Percentiles rank a stretch among this genome's conserved stretches.
These are phyloP conservation scores for Eumeta japonica DNA, from an alignment of 1,140 invertebrate genomes.

Conservation along the genomic window DNA sequence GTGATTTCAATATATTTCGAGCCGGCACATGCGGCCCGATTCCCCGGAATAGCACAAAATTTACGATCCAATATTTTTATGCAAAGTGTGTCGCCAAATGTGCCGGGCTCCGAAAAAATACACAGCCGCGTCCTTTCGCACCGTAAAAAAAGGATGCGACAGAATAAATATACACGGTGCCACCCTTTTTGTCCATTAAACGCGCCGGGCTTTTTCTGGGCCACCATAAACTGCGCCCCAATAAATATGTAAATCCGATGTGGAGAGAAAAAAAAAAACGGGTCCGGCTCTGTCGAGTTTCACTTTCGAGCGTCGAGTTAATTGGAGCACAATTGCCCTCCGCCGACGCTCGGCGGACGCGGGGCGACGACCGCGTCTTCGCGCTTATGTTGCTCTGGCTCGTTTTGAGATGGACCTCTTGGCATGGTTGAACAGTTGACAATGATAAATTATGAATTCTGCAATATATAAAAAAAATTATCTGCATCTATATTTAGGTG, in stretches of 20 bases:
- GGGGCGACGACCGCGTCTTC: too few species aligned
- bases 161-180: slow-evolving; percentile 54
- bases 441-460: too few species aligned
- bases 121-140: slow-evolving; percentile 46
- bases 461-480: too few species aligned
- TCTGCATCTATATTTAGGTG: too few species aligned
- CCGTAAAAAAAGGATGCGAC: slow-evolving; percentile 55
- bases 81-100: slow-evolving; percentile 56
- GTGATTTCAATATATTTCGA: slow-evolving; percentile 37
- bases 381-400: too few species aligned
- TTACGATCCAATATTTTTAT: slow-evolving; percentile 57
- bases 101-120: slow-evolving; percentile 44
- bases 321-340: slow-evolving; percentile 51
- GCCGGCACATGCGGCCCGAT: slow-evolving; percentile 38
- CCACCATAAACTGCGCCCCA: slow-evolving; percentile 54
- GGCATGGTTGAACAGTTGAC: too few species aligned
- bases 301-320: slow-evolving; percentile 44
- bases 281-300: slow-evolving; percentile 32
- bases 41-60: slow-evolving; percentile 33
- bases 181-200: slow-evolving; percentile 57
- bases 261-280: slow-evolving; percentile 43
- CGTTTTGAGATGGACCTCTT: too few species aligned
- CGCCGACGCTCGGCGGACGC: too few species aligned
- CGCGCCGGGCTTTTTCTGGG: slow-evolving; percentile 44
- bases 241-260: slow-evolving; percentile 56